Base-by-base conservation (phyloP, 2,797 vertebrate species). In the Rhynchonycteris naso region DNA sequence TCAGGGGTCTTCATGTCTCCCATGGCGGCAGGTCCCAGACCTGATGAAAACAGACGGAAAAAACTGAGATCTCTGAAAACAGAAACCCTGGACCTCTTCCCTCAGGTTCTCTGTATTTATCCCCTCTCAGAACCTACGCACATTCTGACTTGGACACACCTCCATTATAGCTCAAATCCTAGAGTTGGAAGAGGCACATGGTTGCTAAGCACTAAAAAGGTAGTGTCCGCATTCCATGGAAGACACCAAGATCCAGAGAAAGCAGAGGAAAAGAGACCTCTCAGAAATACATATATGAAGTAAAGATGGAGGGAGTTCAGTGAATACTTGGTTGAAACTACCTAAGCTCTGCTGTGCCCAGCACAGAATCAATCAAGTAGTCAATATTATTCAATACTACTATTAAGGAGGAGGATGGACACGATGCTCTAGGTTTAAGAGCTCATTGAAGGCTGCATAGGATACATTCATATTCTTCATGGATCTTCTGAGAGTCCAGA, bases 1-100 rank as follows among this genome's bases (percentile, higher is more conserved):
- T 99, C 99, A 21, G 99, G 99, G n/a, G 99, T 99, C 97, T 99
- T 99, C 99, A 99, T 99, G 98, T 99, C 99, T 97, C 99, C 99
- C 99, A 99, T 99, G 98, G 96, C 97, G 96, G 84, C 94, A 91
- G 92, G 94, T 87, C 96, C 96, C 66, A 92, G 97, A 97, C 98
- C 99, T 99, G 93, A 35, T 0, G 30, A 75, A 76, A 94, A 85
- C 16, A 88, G 38, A 35, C 58, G 66, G 26, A 68, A 79, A 81
- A 96, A 61, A 74, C 71, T 95, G 74, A 93, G 58, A 66, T 13
- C 18, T 61, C 79, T 35, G 30, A n/a, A 61, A n/a, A 12, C 86
- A 35, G 71, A 72, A 28, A 68, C 54, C 30, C 30, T n/a, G 74
- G n/a, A 18, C 66, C 59, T 19, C 65, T 52, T 59, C 71, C 66